Percentiles rank a stretch among this genome's conserved stretches.
Conservation (phyloP, 2,113 vertebrate species). For the Eupsittula cactorum region DNA sequence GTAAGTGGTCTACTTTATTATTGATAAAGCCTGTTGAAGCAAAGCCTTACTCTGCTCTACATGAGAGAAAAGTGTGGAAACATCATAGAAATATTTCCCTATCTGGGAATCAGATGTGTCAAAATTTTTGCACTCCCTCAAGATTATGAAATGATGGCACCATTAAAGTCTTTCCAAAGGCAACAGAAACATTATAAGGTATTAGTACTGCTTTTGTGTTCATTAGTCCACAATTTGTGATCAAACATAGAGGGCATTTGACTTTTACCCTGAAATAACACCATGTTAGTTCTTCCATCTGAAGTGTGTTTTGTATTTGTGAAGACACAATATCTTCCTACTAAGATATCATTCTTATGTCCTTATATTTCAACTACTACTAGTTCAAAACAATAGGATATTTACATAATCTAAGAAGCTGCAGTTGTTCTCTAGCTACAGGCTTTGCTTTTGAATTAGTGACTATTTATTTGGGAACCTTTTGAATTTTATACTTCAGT, state of each 20-base stretch:
- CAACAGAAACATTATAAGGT: background rate
- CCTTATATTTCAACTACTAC: background rate
- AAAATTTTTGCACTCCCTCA: background rate
- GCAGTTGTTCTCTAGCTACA: background rate
- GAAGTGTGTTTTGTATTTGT: background rate
- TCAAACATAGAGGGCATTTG: background rate
- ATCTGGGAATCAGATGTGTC: background rate
- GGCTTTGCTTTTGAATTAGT: background rate
- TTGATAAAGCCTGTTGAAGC: background rate
- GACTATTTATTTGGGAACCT: background rate
- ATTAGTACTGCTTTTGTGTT: background rate
- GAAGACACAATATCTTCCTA: background rate
- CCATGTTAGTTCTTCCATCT: background rate
- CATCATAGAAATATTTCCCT: background rate
- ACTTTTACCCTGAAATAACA: background rate
- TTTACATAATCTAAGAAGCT: background rate
- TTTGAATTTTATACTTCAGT: background rate
- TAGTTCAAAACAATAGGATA: background rate
- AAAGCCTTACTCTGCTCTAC: background rate
- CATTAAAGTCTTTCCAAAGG: background rate
- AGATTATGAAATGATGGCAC: background rate
- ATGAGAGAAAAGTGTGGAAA: background rate
- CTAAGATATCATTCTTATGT: background rate
- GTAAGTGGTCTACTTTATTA: background rate
- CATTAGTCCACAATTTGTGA: background rate